phyloP scores from a whole-genome alignment of 2,888 invertebrate genomes.

The Acrocyrtus sp. region DNA sequence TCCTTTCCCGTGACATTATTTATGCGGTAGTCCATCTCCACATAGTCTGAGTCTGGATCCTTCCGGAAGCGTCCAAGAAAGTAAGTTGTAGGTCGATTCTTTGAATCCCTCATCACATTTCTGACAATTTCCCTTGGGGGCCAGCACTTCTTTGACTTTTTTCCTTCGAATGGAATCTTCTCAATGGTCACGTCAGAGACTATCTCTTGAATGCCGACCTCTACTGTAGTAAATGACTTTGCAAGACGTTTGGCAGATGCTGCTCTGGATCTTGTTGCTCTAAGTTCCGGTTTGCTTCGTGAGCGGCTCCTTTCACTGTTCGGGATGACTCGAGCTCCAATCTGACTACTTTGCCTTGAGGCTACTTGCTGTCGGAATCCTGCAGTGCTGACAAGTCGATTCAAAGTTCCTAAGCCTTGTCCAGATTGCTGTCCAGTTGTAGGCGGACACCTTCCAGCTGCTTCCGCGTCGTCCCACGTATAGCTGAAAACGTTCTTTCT shows the following conservation, averaged over 20 bases:
- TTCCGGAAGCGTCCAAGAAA: constrained; percentile 14
- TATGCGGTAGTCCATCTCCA: constrained; percentile 15
- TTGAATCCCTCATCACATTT: constrained; percentile 10
- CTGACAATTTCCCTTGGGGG: not conserved
- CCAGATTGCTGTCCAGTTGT: too few species aligned
- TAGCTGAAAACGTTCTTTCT: too few species aligned
- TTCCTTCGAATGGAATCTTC: not conserved
- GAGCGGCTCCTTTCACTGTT: not conserved
- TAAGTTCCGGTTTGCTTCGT: not conserved
- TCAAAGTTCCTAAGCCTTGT: not conserved
- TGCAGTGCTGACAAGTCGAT: not conserved
- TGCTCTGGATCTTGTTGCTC: constrained; percentile 4
- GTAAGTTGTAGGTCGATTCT: not conserved
- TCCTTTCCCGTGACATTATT: not conserved
- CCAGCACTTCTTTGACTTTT: constrained; percentile 3
- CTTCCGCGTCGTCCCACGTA: too few species aligned
- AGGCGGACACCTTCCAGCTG: too few species aligned
- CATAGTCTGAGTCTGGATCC: not conserved
- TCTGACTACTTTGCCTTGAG: too few species aligned
- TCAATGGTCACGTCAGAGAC: not conserved
- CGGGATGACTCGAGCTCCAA: not conserved
- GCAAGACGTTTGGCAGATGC: too few species aligned
- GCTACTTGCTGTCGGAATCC: too few species aligned
- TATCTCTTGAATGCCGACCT: too few species aligned
- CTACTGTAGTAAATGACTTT: too few species aligned